These are phyloP conservation scores for Epirrita christyi DNA, from an alignment of 2,888 invertebrate species.

Conservation along the genomic window DNA sequence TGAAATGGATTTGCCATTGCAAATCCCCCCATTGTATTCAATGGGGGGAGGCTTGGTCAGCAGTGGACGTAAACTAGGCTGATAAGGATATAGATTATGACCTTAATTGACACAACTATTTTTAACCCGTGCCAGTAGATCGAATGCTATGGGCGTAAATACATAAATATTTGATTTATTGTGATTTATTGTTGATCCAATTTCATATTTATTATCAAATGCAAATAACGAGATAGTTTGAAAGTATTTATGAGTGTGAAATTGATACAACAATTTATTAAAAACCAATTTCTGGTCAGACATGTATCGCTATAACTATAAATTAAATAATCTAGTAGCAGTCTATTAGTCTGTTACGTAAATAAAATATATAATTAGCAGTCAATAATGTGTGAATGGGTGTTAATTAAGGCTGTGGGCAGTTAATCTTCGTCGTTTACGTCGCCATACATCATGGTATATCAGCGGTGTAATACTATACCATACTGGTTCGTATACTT, in stretches of 20 bases:
- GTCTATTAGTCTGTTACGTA: slow-evolving; percentile 40
- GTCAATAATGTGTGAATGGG: slow-evolving; percentile 46
- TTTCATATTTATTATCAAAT: slow-evolving; percentile 1
- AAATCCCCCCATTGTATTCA: too few relatives aligned
- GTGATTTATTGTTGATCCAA: slow-evolving; percentile 11
- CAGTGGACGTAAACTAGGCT: too few relatives aligned
- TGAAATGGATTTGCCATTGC: too few relatives aligned
- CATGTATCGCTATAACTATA: slow-evolving; percentile 35
- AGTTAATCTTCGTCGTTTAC: slow-evolving; percentile 44
- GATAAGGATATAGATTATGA: too few relatives aligned
- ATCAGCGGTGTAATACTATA: too few relatives aligned
- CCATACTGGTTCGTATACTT: too few relatives aligned
- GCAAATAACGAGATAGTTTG: slow-evolving; percentile 1
- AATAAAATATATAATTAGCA: slow-evolving; percentile 35
- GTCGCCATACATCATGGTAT: slow-evolving; percentile 27
- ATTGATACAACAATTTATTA: slow-evolving; percentile 22
- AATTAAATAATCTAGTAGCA: slow-evolving; percentile 14
- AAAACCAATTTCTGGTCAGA: slow-evolving; percentile 33
- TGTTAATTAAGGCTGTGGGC: slow-evolving; percentile 47
- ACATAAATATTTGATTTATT: neutral
- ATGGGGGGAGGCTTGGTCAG: too few relatives aligned
- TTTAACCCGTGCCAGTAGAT: too few relatives aligned
- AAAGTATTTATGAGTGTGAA: slow-evolving; percentile 16
- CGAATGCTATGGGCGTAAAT: too few relatives aligned
- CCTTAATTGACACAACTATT: too few relatives aligned